Evolutionary conservation across 2,797 vertebrate species (phyloP).

Genomic region (Gambelia wislizenii): DNA sequence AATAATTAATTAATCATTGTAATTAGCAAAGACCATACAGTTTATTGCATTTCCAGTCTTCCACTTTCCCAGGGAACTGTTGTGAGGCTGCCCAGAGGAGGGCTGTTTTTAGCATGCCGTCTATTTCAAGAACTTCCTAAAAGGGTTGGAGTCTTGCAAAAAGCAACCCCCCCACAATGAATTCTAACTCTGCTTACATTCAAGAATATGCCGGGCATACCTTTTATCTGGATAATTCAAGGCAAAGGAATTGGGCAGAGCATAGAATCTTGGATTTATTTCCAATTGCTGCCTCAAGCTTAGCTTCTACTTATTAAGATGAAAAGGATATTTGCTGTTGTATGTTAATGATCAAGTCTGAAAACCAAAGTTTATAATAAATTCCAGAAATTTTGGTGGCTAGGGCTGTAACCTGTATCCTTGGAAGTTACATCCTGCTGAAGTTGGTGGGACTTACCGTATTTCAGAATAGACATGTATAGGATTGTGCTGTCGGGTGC

Average conservation of each 20-base stretch:
- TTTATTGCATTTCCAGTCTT: constrained; percentile 17
- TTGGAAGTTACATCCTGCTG: neutral
- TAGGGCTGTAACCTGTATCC: neutral
- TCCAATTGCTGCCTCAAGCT: neutral
- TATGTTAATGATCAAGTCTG: neutral
- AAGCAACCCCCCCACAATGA: neutral
- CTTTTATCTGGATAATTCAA: neutral
- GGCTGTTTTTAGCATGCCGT: neutral
- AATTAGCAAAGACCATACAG: constrained; percentile 17
- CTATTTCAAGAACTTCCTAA: constrained; percentile 4
- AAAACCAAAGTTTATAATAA: neutral
- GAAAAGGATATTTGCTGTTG: neutral
- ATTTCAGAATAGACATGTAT: neutral
- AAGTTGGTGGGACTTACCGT: neutral
- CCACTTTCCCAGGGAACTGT: neutral
- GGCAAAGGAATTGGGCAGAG: neutral
- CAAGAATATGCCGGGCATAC: neutral
- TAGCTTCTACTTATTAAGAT: neutral
- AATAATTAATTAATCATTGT: constrained; percentile 65
- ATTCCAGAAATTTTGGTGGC: neutral
- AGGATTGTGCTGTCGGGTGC: neutral
- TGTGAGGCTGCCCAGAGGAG: neutral
- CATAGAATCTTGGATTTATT: neutral
- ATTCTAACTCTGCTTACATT: neutral
- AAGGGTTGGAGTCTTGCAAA: neutral